Evolutionary conservation across 1,140 invertebrate species (phyloP).

Genomic region (Drosophila lowei): DNA sequence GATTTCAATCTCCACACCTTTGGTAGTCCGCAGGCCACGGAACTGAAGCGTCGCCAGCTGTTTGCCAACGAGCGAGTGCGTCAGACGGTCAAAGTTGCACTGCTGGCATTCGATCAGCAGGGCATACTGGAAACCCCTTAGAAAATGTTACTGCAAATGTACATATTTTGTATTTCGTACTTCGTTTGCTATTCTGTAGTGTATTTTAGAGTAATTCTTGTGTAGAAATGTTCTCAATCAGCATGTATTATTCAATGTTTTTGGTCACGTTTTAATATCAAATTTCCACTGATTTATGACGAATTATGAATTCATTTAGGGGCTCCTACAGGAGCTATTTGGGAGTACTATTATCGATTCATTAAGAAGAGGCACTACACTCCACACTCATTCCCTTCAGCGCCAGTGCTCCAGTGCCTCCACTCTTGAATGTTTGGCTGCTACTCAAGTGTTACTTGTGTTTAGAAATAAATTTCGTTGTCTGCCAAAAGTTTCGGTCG

Average conservation of each 20-base stretch:
- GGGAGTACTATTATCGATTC: neutral
- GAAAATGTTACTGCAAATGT: neutral
- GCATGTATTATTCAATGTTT: too few relatives aligned
- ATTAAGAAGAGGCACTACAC: neutral
- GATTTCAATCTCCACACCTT: conserved; percentile 52
- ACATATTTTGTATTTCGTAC: neutral
- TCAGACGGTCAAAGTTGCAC: conserved; percentile 34
- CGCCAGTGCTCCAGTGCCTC: neutral
- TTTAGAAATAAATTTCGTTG: conserved; percentile 75
- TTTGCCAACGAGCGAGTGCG: conserved; percentile 52
- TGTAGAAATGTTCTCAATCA: too few relatives aligned
- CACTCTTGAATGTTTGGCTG: neutral
- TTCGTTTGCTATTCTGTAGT: neutral
- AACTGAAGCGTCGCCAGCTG: conserved; percentile 41
- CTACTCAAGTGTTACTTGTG: conserved; percentile 58
- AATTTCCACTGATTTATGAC: too few relatives aligned
- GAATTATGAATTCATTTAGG: too few relatives aligned
- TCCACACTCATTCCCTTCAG: neutral
- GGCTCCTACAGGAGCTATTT: too few relatives aligned
- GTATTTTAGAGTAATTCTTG: neutral
- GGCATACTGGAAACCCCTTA: conserved; percentile 55
- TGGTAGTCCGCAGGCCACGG: conserved; percentile 21
- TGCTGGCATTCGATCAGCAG: conserved; percentile 53
- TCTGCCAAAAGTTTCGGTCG: conserved; percentile 63
- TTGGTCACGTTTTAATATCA: too few relatives aligned